A percentile compares a stretch with the other conserved stretches of the same genome.
phyloP scores from a whole-genome alignment of 2,888 invertebrate species.

The Hydrotaea diabolus region DNA sequence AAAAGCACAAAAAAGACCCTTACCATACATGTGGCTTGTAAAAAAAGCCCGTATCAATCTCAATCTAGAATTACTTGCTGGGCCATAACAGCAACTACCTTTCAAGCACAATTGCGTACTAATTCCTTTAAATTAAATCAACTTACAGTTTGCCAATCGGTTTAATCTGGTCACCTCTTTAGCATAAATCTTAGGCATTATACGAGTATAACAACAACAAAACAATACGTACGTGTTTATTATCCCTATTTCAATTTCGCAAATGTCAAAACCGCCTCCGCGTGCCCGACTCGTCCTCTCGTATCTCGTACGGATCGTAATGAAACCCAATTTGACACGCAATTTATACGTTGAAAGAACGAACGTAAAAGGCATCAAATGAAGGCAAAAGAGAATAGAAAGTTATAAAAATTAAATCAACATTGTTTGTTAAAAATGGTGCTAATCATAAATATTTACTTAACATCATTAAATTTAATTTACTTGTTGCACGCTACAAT shows the following conservation, averaged over 20 bases:
- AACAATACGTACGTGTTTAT: constrained; percentile 57
- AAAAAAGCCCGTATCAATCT: no score
- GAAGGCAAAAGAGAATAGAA: constrained; percentile 49
- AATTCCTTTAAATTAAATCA: not conserved
- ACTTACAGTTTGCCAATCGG: not conserved
- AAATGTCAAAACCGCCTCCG: not conserved
- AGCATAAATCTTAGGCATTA: constrained; percentile 14
- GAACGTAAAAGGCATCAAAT: not conserved
- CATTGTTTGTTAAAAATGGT: constrained; percentile 62
- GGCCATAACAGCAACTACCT: no score
- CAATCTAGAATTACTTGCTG: no score
- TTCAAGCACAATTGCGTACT: no score
- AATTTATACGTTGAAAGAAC: constrained; percentile 32
- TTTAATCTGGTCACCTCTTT: constrained; percentile 10
- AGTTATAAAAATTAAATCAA: constrained; percentile 60
- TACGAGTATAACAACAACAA: not conserved
- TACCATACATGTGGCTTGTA: no score
- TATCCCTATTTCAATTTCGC: constrained; percentile 49
- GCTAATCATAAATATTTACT: constrained; percentile 70
- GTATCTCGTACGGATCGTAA: constrained; percentile 21
- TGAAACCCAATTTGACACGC: constrained; percentile 64
- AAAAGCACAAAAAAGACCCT: no score
- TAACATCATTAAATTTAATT: constrained; percentile 73
- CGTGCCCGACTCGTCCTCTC: not conserved
- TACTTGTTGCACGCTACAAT: constrained; percentile 77